A percentile compares a stretch with the other conserved stretches of the same genome.
Evolutionary conservation across 2,113 vertebrate genomes (phyloP).

Genomic region (Tachycineta bicolor): DNA sequence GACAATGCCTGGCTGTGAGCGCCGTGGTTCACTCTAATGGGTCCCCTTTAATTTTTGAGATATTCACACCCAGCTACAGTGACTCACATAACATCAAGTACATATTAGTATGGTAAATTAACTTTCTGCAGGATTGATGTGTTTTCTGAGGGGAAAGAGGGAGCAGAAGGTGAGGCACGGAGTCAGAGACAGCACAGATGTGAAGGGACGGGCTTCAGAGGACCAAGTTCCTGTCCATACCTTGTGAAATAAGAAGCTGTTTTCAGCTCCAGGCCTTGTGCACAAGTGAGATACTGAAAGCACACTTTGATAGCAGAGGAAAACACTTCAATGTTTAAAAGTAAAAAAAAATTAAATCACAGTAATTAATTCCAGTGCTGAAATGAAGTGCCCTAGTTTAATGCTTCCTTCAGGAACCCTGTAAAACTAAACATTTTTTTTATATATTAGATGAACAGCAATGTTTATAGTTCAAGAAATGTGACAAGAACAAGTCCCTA

Average conservation of each 20-base stretch:
- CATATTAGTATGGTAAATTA: background rate
- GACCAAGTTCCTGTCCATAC: background rate
- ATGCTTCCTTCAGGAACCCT: background rate
- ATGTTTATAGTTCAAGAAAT: background rate
- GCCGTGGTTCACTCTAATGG: accelerated
- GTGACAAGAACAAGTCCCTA: background rate
- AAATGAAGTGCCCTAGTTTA: background rate
- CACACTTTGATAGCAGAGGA: background rate
- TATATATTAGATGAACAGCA: background rate
- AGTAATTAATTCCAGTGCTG: background rate
- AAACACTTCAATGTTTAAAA: background rate
- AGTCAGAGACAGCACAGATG: accelerated
- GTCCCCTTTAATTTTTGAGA: background rate
- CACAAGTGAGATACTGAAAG: background rate
- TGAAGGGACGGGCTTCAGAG: background rate
- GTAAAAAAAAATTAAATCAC: background rate
- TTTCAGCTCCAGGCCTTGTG: background rate
- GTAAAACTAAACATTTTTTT: background rate
- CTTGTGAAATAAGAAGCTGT: background rate
- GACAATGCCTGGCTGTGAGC: accelerated
- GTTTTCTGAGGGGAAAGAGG: background rate
- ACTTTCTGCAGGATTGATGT: background rate
- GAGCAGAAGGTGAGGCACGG: background rate
- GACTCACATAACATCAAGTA: background rate
- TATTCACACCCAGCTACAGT: background rate